Evolutionary conservation across 2,797 vertebrate genomes (phyloP).

Genomic region (Labeo calbasu): DNA sequence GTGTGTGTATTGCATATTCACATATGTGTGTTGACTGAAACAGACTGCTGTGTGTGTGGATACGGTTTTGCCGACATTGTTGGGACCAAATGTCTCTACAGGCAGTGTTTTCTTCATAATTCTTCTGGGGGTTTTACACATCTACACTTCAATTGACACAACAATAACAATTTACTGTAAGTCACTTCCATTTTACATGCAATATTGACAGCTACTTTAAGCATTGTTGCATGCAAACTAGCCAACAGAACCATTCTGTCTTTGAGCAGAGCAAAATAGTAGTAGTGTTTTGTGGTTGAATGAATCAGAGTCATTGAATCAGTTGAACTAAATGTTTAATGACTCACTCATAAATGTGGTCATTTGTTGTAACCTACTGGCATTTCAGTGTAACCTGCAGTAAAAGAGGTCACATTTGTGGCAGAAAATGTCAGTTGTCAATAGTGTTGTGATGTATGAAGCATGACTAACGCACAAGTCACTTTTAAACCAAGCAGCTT

Average conservation of each 20-base stretch:
- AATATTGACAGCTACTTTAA: neutral
- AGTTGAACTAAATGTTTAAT: neutral
- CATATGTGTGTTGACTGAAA: conserved; percentile 21
- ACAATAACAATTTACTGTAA: neutral
- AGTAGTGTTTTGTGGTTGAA: neutral
- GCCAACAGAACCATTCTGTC: neutral
- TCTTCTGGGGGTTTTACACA: neutral
- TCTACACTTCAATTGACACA: neutral
- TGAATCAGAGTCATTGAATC: neutral
- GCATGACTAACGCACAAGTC: no score
- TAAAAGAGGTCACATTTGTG: no score
- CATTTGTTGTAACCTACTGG: no score
- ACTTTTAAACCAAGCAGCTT: no score
- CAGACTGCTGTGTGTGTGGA: neutral
- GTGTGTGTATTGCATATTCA: conserved; percentile 38
- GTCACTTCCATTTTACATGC: neutral
- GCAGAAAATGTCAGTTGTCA: no score
- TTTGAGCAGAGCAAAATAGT: neutral
- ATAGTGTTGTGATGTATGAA: no score
- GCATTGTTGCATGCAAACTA: neutral
- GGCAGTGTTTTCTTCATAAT: conserved; percentile 10
- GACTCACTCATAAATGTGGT: no score
- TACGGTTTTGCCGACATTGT: neutral
- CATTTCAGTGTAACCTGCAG: no score
- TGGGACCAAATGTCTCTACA: neutral